phyloP scores from a whole-genome alignment of 2,797 vertebrate species.

The Crenuchus spilurus region DNA sequence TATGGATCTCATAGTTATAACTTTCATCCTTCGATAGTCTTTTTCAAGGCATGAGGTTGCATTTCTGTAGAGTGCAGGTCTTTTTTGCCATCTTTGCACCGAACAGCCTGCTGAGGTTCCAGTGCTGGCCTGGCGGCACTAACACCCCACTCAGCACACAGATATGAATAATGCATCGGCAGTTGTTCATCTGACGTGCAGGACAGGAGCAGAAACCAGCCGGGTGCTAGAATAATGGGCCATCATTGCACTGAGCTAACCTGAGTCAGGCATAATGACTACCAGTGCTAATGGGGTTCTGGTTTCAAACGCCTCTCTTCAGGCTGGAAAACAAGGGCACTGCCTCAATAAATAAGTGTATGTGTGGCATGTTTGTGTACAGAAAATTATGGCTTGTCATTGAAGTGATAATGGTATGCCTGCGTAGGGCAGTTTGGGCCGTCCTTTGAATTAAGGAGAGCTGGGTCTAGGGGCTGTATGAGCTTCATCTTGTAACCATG shows the following conservation, averaged over 20 bases:
- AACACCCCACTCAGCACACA: slow-evolving; percentile 5
- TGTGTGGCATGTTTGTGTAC: slow-evolving; percentile 60
- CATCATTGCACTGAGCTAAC: slow-evolving; percentile 28
- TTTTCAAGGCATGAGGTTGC: neutral
- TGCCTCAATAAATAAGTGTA: slow-evolving; percentile 61
- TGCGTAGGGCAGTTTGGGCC: slow-evolving; percentile 33
- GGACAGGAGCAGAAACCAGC: slow-evolving; percentile 41
- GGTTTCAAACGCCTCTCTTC: slow-evolving; percentile 55
- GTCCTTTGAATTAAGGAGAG: slow-evolving; percentile 4
- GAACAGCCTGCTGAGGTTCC: slow-evolving; percentile 25
- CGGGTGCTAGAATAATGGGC: slow-evolving; percentile 52
- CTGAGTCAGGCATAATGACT: slow-evolving; percentile 52
- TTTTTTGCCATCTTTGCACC: slow-evolving; percentile 12
- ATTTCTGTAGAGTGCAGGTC: neutral
- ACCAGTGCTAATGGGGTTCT: slow-evolving; percentile 59
- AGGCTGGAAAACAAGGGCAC: slow-evolving; percentile 38
- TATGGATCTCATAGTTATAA: slow-evolving; percentile 4
- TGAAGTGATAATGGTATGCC: slow-evolving; percentile 62
- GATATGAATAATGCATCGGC: slow-evolving; percentile 56
- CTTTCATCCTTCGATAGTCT: neutral
- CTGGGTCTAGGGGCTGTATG: neutral
- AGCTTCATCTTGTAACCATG: neutral
- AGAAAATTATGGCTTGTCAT: slow-evolving; percentile 62
- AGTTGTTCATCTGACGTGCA: slow-evolving; percentile 53
- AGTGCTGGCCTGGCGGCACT: slow-evolving; percentile 34